phyloP scores from a whole-genome alignment of 2,113 vertebrate species.

The Scomber scombrus region DNA sequence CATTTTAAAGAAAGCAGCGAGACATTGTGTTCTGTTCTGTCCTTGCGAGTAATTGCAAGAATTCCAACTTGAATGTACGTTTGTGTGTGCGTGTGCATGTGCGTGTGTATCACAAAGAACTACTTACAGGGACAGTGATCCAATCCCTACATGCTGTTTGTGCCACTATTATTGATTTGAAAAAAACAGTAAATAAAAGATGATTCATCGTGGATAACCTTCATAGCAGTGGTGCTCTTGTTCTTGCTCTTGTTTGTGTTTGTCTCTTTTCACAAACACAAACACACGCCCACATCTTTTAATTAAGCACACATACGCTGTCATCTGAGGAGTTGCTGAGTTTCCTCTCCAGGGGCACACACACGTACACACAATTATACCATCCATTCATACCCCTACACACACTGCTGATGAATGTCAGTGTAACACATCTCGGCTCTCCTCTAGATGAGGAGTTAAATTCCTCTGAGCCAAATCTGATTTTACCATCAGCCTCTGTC shows the following conservation, averaged over 20 bases:
- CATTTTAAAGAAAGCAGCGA: slow-evolving; percentile 18
- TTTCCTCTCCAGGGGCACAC: slow-evolving; percentile 35
- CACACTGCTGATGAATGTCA: slow-evolving; percentile 61
- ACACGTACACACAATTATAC: slow-evolving; percentile 24
- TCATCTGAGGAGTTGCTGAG: slow-evolving; percentile 44
- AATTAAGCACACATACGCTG: slow-evolving; percentile 50
- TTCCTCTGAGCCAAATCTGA: slow-evolving; percentile 69
- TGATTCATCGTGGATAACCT: slow-evolving; percentile 35
- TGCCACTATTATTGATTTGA: slow-evolving; percentile 52
- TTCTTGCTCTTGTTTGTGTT: slow-evolving; percentile 7
- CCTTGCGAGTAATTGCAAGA: slow-evolving; percentile 27
- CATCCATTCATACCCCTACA: slow-evolving; percentile 20
- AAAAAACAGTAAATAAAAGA: slow-evolving; percentile 49
- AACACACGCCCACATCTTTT: slow-evolving; percentile 22
- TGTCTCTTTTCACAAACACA: not conserved
- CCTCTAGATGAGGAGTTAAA: slow-evolving; percentile 65
- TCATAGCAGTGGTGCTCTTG: slow-evolving; percentile 2
- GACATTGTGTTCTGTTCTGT: slow-evolving; percentile 36
- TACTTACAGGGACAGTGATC: slow-evolving; percentile 7
- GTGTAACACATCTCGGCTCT: slow-evolving; percentile 46
- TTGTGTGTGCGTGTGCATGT: not conserved
- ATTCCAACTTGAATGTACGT: slow-evolving; percentile 14
- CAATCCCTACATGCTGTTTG: slow-evolving; percentile 26
- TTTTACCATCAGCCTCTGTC: slow-evolving; percentile 73
- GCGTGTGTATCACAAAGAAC: slow-evolving; percentile 21